phyloP scores from a whole-genome alignment of 2,888 invertebrate species.

The Dolichopus griseipennis region DNA sequence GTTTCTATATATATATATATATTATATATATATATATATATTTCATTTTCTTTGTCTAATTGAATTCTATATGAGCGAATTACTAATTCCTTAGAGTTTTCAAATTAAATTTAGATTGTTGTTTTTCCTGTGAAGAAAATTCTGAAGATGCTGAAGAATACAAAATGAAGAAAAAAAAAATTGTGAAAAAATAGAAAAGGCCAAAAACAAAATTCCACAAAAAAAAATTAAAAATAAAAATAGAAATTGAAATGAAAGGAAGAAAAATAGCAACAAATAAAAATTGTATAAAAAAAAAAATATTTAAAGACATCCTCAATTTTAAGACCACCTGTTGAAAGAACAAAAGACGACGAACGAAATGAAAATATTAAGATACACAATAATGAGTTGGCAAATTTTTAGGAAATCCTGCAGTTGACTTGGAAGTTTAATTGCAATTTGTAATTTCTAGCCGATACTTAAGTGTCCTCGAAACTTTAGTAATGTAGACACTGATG shows the following conservation, averaged over 20 bases:
- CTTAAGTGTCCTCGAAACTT: too few species aligned
- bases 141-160: neutral
- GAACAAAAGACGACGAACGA: neutral
- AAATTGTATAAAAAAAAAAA: too few species aligned
- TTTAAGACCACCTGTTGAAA: neutral
- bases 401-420: neutral
- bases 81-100: conserved; percentile 4
- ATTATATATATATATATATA: too few species aligned
- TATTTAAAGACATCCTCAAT: neutral
- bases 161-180: neutral
- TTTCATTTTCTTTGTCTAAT: neutral
- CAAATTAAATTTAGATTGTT: neutral
- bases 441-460: too few species aligned
- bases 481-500: too few species aligned
- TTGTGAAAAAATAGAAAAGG: too few species aligned
- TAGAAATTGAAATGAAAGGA: neutral
- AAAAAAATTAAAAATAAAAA: neutral
- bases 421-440: neutral
- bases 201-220: neutral
- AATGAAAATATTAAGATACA: too few species aligned
- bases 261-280: neutral
- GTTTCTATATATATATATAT: too few species aligned
- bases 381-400: neutral
- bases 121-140: neutral
- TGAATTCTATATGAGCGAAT: conserved; percentile 2